Evolutionary conservation across 2,113 vertebrate genomes (phyloP).

Genomic region (Erpornis zantholeuca): DNA sequence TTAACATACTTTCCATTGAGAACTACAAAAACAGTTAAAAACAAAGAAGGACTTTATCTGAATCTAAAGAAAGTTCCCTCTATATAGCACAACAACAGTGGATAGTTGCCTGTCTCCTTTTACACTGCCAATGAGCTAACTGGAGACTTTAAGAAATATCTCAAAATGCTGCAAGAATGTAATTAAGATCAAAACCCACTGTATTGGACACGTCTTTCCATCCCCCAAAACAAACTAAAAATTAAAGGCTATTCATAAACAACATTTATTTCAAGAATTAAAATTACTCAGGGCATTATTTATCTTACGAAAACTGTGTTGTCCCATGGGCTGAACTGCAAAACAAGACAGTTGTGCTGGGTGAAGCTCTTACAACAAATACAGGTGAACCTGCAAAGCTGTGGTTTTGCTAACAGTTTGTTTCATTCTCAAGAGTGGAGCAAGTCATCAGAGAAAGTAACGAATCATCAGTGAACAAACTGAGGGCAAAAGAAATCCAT

Average conservation of each 20-base stretch:
- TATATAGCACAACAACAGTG: neutral
- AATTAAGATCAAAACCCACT: neutral
- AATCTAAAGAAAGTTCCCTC: neutral
- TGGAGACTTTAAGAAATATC: neutral
- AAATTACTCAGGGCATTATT: neutral
- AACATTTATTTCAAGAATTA: neutral
- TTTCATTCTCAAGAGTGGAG: neutral
- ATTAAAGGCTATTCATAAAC: neutral
- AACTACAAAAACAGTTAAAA: slow-evolving; percentile 23
- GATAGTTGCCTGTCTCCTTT: neutral
- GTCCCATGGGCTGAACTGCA: neutral
- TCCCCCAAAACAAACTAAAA: neutral
- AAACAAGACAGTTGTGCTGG: neutral
- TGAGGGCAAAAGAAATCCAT: neutral
- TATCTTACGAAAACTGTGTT: neutral
- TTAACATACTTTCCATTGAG: neutral
- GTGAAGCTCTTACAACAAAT: neutral
- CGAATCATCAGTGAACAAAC: neutral
- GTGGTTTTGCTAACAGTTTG: neutral
- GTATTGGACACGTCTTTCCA: neutral
- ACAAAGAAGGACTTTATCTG: neutral
- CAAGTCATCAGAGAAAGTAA: neutral
- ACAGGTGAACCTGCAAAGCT: neutral
- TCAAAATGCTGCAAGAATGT: neutral
- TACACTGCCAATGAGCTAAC: neutral